Evolutionary conservation across 1,140 invertebrate genomes (phyloP).

Genomic region (Penaeus japonicus): DNA sequence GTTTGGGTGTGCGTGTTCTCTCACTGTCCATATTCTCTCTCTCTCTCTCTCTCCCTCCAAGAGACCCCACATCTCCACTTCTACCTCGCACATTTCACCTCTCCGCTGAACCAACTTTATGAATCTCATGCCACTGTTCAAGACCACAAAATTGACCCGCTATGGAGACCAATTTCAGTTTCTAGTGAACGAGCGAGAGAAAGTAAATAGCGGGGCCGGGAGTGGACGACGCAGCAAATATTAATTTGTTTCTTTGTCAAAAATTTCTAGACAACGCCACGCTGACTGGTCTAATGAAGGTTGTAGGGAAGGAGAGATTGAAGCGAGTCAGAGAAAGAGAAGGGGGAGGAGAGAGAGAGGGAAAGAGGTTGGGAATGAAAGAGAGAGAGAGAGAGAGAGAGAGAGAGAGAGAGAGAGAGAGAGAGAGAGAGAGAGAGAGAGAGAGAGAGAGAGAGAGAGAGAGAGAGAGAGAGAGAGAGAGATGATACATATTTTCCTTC

Average conservation of each 20-base stretch:
- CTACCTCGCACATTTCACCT: too few species aligned
- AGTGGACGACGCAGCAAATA: too few species aligned
- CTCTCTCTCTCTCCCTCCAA: too few species aligned
- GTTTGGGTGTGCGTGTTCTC: too few species aligned
- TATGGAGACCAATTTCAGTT: constrained; percentile 34
- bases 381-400: neutral
- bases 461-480: neutral
- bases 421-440: neutral
- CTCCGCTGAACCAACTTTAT: too few species aligned
- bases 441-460: constrained; percentile 30
- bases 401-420: neutral
- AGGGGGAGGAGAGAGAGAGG: neutral
- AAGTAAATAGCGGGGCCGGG: too few species aligned
- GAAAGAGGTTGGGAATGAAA: neutral
- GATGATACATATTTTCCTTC: too few species aligned
- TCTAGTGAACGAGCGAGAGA: constrained; percentile 25
- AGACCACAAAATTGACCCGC: constrained; percentile 31
- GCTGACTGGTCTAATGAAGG: too few species aligned
- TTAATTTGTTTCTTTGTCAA: too few species aligned
- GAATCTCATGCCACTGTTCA: constrained; percentile 7
- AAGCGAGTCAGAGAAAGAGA: constrained; percentile 25
- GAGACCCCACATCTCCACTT: too few species aligned
- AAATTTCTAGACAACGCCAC: too few species aligned
- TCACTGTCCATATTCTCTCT: too few species aligned
- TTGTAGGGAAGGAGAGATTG: neutral